Base-by-base conservation (phyloP, 2,888 invertebrate species). In the Drosophila rellima region DNA sequence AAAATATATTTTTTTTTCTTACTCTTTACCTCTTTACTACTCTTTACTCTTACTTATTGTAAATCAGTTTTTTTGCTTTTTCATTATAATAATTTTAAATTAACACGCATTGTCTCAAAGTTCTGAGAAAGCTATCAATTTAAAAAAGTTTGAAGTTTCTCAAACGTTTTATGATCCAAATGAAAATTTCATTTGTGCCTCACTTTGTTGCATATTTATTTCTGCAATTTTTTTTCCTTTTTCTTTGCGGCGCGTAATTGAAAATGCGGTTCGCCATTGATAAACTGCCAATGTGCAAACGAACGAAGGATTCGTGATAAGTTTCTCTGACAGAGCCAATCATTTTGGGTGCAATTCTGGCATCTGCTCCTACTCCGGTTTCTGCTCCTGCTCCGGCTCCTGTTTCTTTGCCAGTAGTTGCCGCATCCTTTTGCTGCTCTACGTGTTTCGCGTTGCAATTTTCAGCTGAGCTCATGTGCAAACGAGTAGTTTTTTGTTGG, bases 381-480 rank as follows among this genome's bases (percentile, higher is more conserved):
- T 13, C 31, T 45, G 10, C 31, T 20, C 40, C 35, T 33, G 44
- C 51, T 40, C 13, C 31, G 54, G 4, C 3, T 13, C 33, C 33
- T 33, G 26, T 26, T 66, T 29, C 48, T 56, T 60, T 13, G 35
- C 42, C 48, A 48, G 42, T 33, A 35, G 20, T 23, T 13, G 54
- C n/a, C 39, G 33, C 60, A 51, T 50, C 51, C 42, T 61, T 52
- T 42, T n/a, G 31, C 29, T 61, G 52, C 54, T 64, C 74, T 90
- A 90, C 90, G 90, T 90, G 90, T 86, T 82, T 70, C 74, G 89
- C 74, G 88, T 83, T 80, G 75, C 80, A 89, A 90, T 88, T 86
- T 90, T 84, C 89, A 82, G 89, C 90, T 89, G 90, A 90, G 90
- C 86, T 90, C 89, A 87, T 90, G 84, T 78, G 78, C 82, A 82